Base-by-base conservation (phyloP, 2,113 vertebrate species). In the Meleagris gallopavo region DNA sequence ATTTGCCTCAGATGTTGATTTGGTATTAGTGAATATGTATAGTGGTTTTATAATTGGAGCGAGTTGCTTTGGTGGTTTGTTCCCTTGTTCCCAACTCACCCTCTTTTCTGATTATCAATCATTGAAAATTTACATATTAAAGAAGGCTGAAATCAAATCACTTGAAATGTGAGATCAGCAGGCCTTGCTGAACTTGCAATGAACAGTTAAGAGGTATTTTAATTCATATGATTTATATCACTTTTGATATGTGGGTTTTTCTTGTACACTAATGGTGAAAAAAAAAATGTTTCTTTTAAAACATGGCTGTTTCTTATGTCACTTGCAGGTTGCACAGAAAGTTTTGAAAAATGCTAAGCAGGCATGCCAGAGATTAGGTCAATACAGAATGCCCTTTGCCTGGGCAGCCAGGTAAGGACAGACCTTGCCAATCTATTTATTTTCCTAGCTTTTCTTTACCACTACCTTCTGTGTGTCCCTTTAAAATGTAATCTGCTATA, bases 311-410 rank as follows among this genome's bases (percentile, higher is more conserved):
- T 94, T 86, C n/a, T 82, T 88, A 6, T 66, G 32, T 96, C 15
- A 91, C 76, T 97, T 96, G 80, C 93, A 99, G 99, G 98, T 98
- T 94, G 99, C 99, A 74, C 99, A 99, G 97, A 99, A 99, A 95
- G 99, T 99, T 95, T 96, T 99, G 97, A 99, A 99, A 97, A 99
- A 99, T 10, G 99, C 98, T 90, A 99, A 99, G 92, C 98, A 99
- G 95, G 98, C 99, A 29, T 99, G 99, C 90, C 98, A 98, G 88
- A 98, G 99, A 74, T 97, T 99, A 54, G 99, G 99, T 62, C 99
- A 99, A 80, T 99, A 99, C 88, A 97, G 98, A 94, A 99, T 99
- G 99, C 99, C 99, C 52, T 99, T 99, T 96, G 99, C 99, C 22
- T 99, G 99, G 99, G 99, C 99, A 94, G 99, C 99, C 82, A 99